Conservation (phyloP, 2,888 invertebrate genomes). For the Caenorhabditis parvicauda region DNA sequence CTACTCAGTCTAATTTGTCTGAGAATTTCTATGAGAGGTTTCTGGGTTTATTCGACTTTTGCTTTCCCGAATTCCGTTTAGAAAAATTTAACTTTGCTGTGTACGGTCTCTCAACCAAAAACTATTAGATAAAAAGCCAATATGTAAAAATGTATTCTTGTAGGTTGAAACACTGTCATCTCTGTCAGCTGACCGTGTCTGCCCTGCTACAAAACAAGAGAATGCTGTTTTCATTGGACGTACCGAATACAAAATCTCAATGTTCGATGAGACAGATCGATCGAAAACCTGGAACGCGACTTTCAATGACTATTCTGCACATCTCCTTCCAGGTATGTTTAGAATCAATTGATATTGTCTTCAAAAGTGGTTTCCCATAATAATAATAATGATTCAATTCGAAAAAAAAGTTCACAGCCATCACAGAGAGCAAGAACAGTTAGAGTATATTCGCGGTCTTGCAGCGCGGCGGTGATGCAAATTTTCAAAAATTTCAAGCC, state of each 20-base stretch:
- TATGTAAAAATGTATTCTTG: background rate
- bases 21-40: background rate
- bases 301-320: constrained; percentile 83
- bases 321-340: constrained; percentile 70
- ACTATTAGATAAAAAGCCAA: background rate
- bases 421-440: no score
- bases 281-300: constrained; percentile 87
- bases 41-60: background rate
- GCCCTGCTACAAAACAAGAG: constrained; percentile 62
- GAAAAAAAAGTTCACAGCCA: no score
- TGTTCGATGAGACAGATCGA: constrained; percentile 80
- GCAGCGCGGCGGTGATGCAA: no score
- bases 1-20: background rate
- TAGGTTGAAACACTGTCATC: constrained; percentile 50
- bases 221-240: constrained; percentile 62
- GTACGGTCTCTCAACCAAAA: background rate
- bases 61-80: background rate
- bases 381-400: no score
- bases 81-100: background rate
- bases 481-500: no score
- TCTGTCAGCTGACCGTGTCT: constrained; percentile 60
- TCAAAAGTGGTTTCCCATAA: no score
- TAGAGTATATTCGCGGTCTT: no score
- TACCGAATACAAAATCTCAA: constrained; percentile 82
- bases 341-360: no score